phyloP scores from a whole-genome alignment of 2,113 vertebrate genomes.

The Cephalopholis sonnerati region DNA sequence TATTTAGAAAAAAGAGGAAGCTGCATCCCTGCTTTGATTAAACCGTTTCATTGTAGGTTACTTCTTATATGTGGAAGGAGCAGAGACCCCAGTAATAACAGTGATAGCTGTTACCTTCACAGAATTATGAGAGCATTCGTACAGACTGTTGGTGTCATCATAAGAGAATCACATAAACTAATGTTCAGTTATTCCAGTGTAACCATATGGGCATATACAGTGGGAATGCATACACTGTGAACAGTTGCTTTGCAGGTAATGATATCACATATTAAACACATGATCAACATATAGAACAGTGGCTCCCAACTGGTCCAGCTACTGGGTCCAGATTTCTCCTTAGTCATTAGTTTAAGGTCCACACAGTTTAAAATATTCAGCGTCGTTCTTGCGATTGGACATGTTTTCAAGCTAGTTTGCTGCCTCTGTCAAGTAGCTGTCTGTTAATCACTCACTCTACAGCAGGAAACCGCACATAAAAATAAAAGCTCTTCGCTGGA shows the following conservation, averaged over 20 bases:
- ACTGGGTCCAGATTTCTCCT: no score
- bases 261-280: background rate
- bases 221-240: background rate
- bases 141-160: slow-evolving; percentile 11
- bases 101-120: background rate
- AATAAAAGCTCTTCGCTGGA: no score
- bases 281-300: no score
- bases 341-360: no score
- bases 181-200: background rate
- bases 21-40: slow-evolving; percentile 14
- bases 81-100: background rate
- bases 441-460: no score
- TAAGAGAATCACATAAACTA: background rate
- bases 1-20: slow-evolving; percentile 5
- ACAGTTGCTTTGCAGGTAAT: background rate
- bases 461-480: no score
- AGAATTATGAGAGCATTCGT: background rate
- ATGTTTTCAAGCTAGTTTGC: no score
- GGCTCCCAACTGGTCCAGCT: no score
- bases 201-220: background rate
- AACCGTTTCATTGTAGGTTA: background rate
- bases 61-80: background rate
- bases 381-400: no score
- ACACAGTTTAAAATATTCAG: no score
- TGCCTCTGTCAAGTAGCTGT: no score